Evolutionary conservation across 2,888 invertebrate species (phyloP).

Genomic region (Sinodicranocentrus sp.): DNA sequence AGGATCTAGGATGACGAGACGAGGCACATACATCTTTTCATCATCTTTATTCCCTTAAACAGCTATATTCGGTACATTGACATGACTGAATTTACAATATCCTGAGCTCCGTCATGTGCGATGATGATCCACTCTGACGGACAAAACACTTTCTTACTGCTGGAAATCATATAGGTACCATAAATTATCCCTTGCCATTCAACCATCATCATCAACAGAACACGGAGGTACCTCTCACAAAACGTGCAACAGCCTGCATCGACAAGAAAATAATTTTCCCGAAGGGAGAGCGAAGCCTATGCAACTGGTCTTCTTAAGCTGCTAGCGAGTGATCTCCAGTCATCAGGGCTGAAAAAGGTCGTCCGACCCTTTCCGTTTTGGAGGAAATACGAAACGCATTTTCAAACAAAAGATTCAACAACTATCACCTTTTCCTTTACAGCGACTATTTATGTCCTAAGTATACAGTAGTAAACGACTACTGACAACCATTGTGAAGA

Average conservation of each 20-base stretch:
- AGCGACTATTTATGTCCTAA: too few species aligned
- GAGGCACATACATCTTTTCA: background rate
- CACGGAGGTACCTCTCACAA: conserved; percentile 11
- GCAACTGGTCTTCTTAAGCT: conserved; percentile 53
- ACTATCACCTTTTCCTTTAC: too few species aligned
- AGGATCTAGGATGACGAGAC: background rate
- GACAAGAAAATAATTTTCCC: background rate
- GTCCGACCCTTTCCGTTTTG: conserved; percentile 38
- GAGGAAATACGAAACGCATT: conserved; percentile 30
- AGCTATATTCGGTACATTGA: background rate
- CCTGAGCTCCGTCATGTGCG: conserved; percentile 13
- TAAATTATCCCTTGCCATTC: conserved; percentile 50
- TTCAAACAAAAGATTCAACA: background rate
- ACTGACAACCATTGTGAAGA: too few species aligned
- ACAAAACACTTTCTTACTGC: background rate
- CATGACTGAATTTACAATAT: conserved; percentile 7
- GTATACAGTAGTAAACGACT: too few species aligned
- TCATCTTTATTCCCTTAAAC: background rate
- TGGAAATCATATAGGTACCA: conserved; percentile 47
- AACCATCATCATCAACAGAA: conserved; percentile 12
- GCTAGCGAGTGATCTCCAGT: conserved; percentile 44
- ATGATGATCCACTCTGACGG: conserved; percentile 10
- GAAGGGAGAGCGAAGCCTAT: conserved; percentile 19
- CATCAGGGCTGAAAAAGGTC: conserved; percentile 42
- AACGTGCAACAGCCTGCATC: background rate